phyloP scores from a whole-genome alignment of 2,888 invertebrate genomes.

The Polymixis flavicincta region DNA sequence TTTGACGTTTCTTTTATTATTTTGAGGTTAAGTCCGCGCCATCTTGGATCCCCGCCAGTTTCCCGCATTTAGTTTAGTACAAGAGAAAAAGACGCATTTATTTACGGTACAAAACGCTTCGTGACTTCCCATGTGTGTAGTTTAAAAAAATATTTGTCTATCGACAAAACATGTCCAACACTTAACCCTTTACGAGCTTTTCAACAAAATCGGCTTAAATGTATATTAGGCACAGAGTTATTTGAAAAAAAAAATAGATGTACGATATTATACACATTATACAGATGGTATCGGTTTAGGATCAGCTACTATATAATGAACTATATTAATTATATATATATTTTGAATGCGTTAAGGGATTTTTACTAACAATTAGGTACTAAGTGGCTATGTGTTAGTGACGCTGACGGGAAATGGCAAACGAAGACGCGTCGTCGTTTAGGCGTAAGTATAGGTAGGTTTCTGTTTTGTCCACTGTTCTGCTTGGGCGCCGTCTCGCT shows the following conservation, averaged over 20 bases:
- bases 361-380: slow-evolving; percentile 89
- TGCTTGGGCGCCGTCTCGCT: slow-evolving; percentile 71
- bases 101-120: slow-evolving; percentile 75
- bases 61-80: slow-evolving; percentile 69
- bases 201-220: slow-evolving; percentile 87
- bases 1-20: slow-evolving; percentile 39
- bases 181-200: slow-evolving; percentile 87
- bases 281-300: slow-evolving; percentile 83
- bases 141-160: slow-evolving; percentile 69
- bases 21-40: slow-evolving; percentile 60
- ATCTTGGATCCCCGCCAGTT: slow-evolving; percentile 63
- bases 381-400: slow-evolving; percentile 85
- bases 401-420: slow-evolving; percentile 75
- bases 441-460: slow-evolving; percentile 77
- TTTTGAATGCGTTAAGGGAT: slow-evolving; percentile 90
- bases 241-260: slow-evolving; percentile 82
- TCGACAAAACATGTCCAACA: slow-evolving; percentile 80
- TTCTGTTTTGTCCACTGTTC: slow-evolving; percentile 71
- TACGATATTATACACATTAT: slow-evolving; percentile 87
- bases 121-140: slow-evolving; percentile 65
- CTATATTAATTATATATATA: slow-evolving; percentile 88
- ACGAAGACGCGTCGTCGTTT: slow-evolving; percentile 70
- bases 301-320: slow-evolving; percentile 83
- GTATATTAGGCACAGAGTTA: slow-evolving; percentile 90
- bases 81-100: slow-evolving; percentile 73